phyloP scores from a whole-genome alignment of 1,140 invertebrate species.

The Chelonus insularis region DNA sequence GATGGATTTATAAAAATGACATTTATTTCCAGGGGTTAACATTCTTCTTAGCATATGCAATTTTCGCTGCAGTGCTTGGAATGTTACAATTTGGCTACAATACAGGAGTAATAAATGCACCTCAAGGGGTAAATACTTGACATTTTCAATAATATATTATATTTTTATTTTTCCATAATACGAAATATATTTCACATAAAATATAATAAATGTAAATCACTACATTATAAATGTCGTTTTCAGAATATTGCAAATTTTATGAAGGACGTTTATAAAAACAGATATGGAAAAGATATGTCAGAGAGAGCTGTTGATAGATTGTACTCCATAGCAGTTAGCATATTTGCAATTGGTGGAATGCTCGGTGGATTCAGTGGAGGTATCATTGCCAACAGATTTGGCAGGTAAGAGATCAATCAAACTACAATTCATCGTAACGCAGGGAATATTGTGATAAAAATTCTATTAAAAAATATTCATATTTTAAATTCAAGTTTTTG shows the following conservation, averaged over 20 bases:
- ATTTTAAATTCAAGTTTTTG: too few species aligned
- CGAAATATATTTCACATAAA: neutral
- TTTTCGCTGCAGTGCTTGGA: conserved; percentile 90
- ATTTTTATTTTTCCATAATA: neutral
- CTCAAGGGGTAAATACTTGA: conserved; percentile 70
- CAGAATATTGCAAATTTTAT: conserved; percentile 93
- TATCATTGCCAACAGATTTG: conserved; percentile 85
- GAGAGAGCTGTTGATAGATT: conserved; percentile 73
- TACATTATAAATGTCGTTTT: conserved; percentile 37
- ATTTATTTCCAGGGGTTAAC: conserved; percentile 81
- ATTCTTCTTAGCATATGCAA: conserved; percentile 87
- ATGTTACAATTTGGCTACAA: conserved; percentile 99
- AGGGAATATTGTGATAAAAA: too few species aligned
- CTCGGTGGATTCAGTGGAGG: conserved; percentile 90
- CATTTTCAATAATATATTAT: neutral
- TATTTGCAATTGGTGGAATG: conserved; percentile 96
- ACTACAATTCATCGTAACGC: too few species aligned
- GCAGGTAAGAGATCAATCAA: conserved; percentile 67
- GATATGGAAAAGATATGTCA: conserved; percentile 73
- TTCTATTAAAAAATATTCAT: too few species aligned
- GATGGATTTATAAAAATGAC: too few species aligned
- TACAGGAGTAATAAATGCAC: conserved; percentile 97
- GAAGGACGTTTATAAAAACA: conserved; percentile 79
- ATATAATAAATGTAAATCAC: neutral
- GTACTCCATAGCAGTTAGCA: conserved; percentile 89